Base-by-base conservation (phyloP, 1,140 invertebrate genomes). In the Drosophila kikkawai region DNA sequence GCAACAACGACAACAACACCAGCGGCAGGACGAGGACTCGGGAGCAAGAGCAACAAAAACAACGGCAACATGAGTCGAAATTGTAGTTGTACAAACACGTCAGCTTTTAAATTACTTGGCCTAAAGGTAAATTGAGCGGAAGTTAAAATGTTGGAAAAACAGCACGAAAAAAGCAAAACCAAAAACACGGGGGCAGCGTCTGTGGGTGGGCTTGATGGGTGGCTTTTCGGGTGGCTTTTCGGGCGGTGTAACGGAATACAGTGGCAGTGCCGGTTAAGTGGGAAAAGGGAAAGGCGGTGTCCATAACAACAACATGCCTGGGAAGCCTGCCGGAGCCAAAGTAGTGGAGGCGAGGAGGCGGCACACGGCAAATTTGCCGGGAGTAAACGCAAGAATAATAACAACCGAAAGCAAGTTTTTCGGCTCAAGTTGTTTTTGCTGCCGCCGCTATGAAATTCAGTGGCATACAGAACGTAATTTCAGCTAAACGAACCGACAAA, bases 21-120 rank as follows among this genome's bases (percentile, higher is more conserved):
- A 81, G 68, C 80, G 67, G 65, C 83, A 82, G 85, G 75, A 81
- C 39, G 34, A 57, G 19, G 45, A 69, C 53, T 36, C 53, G 32
- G 32, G 12, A 48, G 17, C 26, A 51, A 41, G 17, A 37, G 41
- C 56, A 58, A 19, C 53, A 68, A 74, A 63, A 66, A 82, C 85
- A 88, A 85, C 85, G 75, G 81, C 87, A 90, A 88, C 85, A 90
- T 88, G 85, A 90, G 85, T 85, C 85, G 78, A 90, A 88, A 90
- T 88, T 88, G 86, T 91, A 90, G 86, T 90, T 90, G 85, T 90
- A 91, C 81, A 90, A 90, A 90, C 85, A 90, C 85, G 85, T 90
- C 85, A 90, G 85, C 85, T 90, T 91, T 90, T 91, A 90, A 90
- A 90, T 90, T 90, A 91, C 85, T 90, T 90, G 85, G 85, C 85